Conservation (phyloP, 2,888 invertebrate genomes). For the Alloscopus bannaensis region DNA sequence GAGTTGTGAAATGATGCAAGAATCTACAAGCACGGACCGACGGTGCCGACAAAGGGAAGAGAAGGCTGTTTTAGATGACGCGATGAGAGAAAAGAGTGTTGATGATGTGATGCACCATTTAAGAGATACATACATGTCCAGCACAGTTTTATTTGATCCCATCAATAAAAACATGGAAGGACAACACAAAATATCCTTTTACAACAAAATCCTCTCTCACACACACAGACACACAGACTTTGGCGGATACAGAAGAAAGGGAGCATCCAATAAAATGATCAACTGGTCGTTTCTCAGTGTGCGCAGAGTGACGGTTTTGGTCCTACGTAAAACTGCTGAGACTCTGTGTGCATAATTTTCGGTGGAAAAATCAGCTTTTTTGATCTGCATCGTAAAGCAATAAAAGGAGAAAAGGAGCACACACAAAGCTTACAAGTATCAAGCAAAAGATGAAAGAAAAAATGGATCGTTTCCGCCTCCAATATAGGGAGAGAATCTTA, state of each 20-base stretch:
- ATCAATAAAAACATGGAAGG: background rate
- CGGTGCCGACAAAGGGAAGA: constrained; percentile 28
- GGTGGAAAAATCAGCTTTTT: constrained; percentile 1
- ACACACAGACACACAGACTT: background rate
- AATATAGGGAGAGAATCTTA: too few relatives aligned
- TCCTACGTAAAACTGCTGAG: background rate
- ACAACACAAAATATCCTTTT: too few relatives aligned
- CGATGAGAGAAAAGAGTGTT: background rate
- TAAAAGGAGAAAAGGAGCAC: background rate
- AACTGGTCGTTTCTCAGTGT: constrained; percentile 43
- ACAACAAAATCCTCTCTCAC: too few relatives aligned
- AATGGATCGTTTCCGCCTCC: too few relatives aligned
- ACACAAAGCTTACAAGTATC: background rate
- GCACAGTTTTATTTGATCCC: background rate
- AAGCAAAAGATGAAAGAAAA: too few relatives aligned
- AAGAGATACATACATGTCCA: background rate
- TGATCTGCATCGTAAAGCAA: constrained; percentile 11
- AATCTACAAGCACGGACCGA: background rate
- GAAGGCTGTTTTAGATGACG: constrained; percentile 3
- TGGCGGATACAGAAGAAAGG: too few relatives aligned
- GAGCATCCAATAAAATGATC: constrained; percentile 44
- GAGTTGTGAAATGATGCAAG: background rate
- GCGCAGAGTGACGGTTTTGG: background rate
- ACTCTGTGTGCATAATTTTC: constrained; percentile 16
- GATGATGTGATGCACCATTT: constrained; percentile 11